These are phyloP conservation scores for Ceratotherium simum DNA, from an alignment of 2,113 vertebrate genomes.

Conservation along the genomic window DNA sequence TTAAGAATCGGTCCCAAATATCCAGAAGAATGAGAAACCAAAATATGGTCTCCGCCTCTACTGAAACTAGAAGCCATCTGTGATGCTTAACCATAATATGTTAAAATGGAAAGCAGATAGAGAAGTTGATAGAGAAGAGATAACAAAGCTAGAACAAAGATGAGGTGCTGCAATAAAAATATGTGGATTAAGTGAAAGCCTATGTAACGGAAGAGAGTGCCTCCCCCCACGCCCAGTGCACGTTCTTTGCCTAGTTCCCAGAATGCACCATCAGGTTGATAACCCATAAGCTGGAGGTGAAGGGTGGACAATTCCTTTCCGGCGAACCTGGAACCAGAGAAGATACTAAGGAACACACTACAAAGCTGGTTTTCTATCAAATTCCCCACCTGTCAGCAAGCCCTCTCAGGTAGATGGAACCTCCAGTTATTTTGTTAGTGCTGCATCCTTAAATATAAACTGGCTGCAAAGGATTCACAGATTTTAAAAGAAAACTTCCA, in stretches of 20 bases:
- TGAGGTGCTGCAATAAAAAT: not conserved
- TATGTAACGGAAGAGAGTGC: fast-evolving
- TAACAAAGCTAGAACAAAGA: not conserved
- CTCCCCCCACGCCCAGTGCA: not conserved
- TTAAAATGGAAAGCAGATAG: not conserved
- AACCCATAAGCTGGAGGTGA: not conserved
- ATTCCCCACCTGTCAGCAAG: not conserved
- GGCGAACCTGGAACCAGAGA: not conserved
- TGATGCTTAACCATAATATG: not conserved
- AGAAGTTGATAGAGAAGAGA: not conserved
- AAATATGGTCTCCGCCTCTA: not conserved
- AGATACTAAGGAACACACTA: not conserved
- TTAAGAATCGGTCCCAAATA: not conserved
- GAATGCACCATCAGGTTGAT: not conserved
- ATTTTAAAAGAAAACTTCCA: not conserved
- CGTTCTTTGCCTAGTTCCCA: not conserved
- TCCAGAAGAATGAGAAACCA: not conserved
- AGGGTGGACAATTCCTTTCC: not conserved
- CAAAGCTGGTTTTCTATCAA: not conserved
- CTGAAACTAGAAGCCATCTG: not conserved
- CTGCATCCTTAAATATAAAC: constrained; percentile 9
- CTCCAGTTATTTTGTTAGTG: not conserved
- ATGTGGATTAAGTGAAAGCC: not conserved
- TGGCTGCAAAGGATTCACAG: not conserved
- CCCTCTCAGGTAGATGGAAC: not conserved